phyloP scores from a whole-genome alignment of 1,140 invertebrate genomes.

The Dreissena polymorpha region DNA sequence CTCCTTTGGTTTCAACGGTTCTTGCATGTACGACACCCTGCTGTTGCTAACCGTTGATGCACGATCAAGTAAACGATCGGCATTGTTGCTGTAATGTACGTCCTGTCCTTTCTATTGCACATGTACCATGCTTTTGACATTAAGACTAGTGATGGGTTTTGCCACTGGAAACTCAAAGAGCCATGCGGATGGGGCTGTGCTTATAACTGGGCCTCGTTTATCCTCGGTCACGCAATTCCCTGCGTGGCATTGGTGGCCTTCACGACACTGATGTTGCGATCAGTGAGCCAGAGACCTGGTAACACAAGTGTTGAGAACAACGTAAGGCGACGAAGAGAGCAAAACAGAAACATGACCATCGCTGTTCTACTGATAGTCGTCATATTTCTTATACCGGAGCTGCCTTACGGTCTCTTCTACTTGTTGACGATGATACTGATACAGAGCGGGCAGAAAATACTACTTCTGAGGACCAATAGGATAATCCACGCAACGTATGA shows the following conservation, averaged over 20 bases:
- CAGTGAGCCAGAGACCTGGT: not conserved
- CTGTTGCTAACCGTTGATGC: not conserved
- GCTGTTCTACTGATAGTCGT: slow-evolving; percentile 31
- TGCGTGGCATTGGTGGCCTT: slow-evolving; percentile 1
- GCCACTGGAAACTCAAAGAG: slow-evolving; percentile 23
- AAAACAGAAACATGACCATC: slow-evolving; percentile 16
- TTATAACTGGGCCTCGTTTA: slow-evolving; percentile 33
- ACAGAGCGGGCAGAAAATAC: slow-evolving; percentile 7
- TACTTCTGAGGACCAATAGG: slow-evolving; percentile 34
- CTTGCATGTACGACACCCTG: slow-evolving; percentile 10
- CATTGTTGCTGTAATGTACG: slow-evolving; percentile 5
- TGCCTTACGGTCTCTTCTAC: slow-evolving; percentile 44
- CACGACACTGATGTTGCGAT: slow-evolving; percentile 14
- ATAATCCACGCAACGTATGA: slow-evolving; percentile 33
- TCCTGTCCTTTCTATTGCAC: slow-evolving; percentile 30
- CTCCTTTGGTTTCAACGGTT: slow-evolving; percentile 26
- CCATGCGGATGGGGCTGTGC: slow-evolving; percentile 39
- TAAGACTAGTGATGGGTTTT: slow-evolving; percentile 28
- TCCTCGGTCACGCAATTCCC: slow-evolving; percentile 17
- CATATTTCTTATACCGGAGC: slow-evolving; percentile 39
- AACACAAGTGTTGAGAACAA: not conserved
- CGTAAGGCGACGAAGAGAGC: not conserved
- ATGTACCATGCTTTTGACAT: slow-evolving; percentile 46
- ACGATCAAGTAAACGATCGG: slow-evolving; percentile 16
- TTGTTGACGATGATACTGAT: slow-evolving; percentile 13